A percentile compares a stretch with the other conserved stretches of the same genome.
phyloP scores from a whole-genome alignment of 2,888 invertebrate genomes.

The Platynereis dumerilii region DNA sequence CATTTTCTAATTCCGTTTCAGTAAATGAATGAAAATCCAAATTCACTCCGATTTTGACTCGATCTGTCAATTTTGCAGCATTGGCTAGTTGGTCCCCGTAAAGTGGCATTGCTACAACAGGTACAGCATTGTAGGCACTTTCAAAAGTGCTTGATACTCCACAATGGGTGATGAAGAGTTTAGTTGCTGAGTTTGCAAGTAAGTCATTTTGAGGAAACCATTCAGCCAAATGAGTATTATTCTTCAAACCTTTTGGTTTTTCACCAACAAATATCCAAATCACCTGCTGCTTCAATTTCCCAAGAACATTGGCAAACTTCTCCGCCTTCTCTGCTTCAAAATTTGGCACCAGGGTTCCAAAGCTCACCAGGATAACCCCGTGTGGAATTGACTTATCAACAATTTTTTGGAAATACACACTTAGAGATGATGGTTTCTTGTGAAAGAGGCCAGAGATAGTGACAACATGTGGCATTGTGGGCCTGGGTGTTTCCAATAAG shows the following conservation, averaged over 20 bases:
- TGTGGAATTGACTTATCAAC: constrained; percentile 11
- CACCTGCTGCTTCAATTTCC: constrained; percentile 9
- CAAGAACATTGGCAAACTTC: constrained; percentile 10
- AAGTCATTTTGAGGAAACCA: too few species aligned
- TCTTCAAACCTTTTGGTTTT: too few species aligned
- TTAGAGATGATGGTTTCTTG: constrained; percentile 7
- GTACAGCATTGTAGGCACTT: constrained; percentile 12
- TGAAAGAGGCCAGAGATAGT: constrained; percentile 17
- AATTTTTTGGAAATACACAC: constrained; percentile 1
- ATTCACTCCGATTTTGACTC: constrained; percentile 11
- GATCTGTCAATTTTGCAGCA: constrained; percentile 3
- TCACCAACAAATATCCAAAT: too few species aligned
- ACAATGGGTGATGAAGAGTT: too few species aligned
- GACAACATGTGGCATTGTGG: constrained; percentile 17
- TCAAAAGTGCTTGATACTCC: too few species aligned
- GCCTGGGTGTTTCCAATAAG: constrained; percentile 13
- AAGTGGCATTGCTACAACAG: constrained; percentile 17
- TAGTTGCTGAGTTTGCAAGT: too few species aligned
- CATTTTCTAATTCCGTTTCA: background rate
- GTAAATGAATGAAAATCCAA: constrained; percentile 2
- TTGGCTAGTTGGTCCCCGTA: constrained; percentile 13
- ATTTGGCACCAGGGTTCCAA: constrained; percentile 16
- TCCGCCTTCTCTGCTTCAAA: constrained; percentile 9
- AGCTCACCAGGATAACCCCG: constrained; percentile 20
- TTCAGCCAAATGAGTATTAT: too few species aligned